Evolutionary conservation across 1,140 invertebrate species (phyloP).

Genomic region (Dendrolimus punctatus): DNA sequence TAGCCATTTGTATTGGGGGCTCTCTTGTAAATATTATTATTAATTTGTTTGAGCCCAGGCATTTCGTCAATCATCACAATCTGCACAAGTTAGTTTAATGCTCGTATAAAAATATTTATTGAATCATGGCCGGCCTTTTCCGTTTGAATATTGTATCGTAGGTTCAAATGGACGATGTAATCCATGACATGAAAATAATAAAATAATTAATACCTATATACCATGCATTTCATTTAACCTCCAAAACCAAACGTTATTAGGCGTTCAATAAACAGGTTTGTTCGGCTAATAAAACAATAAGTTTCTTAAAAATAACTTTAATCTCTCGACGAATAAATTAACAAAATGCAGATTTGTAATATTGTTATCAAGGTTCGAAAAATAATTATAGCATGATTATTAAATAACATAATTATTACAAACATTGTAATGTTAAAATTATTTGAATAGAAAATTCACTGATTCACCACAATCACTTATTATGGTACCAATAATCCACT

Average conservation of each 20-base stretch:
- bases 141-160: constrained; percentile 42
- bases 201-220: constrained; percentile 6
- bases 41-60: constrained; percentile 28
- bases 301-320: constrained; percentile 62
- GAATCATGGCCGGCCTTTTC: constrained; percentile 59
- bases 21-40: constrained; percentile 52
- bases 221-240: too few species aligned
- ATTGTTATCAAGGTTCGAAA: constrained; percentile 40
- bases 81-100: constrained; percentile 23
- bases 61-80: constrained; percentile 24
- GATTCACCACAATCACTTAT: constrained; percentile 15
- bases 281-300: constrained; percentile 10
- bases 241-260: too few species aligned
- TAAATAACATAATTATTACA: constrained; percentile 43
- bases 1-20: constrained; percentile 27
- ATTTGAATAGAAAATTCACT: constrained; percentile 41
- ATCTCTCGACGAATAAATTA: constrained; percentile 67
- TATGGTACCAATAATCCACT: too few species aligned
- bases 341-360: constrained; percentile 42
- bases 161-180: constrained; percentile 63
- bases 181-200: constrained; percentile 43
- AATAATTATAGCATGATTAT: constrained; percentile 56
- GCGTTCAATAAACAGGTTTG: too few species aligned
- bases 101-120: constrained; percentile 53
- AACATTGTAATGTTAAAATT: constrained; percentile 18